Evolutionary conservation across 1,140 invertebrate genomes (phyloP), one percentile per base, ranked within the genome.

Genomic region (Stenopsyche tienmushanensis): DNA sequence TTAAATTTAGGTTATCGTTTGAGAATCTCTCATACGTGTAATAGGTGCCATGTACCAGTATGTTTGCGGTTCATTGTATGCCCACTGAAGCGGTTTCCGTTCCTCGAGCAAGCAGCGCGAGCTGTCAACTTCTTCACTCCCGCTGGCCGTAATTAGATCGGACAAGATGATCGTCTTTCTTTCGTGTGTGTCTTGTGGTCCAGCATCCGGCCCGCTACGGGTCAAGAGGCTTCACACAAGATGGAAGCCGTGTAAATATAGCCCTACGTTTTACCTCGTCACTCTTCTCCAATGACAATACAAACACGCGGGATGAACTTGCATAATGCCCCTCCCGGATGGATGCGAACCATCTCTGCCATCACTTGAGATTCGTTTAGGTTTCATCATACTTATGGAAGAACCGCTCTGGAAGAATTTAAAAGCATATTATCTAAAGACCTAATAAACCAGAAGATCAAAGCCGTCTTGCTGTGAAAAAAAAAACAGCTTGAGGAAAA

Each of bases 201-300:
- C 60, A 23, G 65, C 53, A 64, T 64, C 62, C 62, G 66, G 49
- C 29, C 49, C 39, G 39, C 41, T 42, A 17, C 60, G 44, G 66
- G 66, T 68, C 66, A 68, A 68, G 62, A 64, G 58, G 65, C 45
- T 25, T 54, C 39, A n/a, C 13, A 18, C 10, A 54, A 59, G 57
- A 59, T 34, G 29, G 47, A 52, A 15, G 24, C 45, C 23, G 52
- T 54, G 24, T 24, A 54, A 20, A 54, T 26, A 26, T 23, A 54
- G 2, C 10, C 49, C 18, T 52, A 34, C 18, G 3, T 10, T 23
- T 25, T 54, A 26, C 52, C 18, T 5, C 15, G 52, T 1, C 52
- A 24, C 21, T 15, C 49, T 52, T 54, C 23, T 26, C 52, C 2
- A 24, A 20, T 54, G 23, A 54, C 23, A 54, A 54, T 34, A 25